Base-by-base conservation (phyloP, 2,113 vertebrate genomes). In the Sitta europaea region DNA sequence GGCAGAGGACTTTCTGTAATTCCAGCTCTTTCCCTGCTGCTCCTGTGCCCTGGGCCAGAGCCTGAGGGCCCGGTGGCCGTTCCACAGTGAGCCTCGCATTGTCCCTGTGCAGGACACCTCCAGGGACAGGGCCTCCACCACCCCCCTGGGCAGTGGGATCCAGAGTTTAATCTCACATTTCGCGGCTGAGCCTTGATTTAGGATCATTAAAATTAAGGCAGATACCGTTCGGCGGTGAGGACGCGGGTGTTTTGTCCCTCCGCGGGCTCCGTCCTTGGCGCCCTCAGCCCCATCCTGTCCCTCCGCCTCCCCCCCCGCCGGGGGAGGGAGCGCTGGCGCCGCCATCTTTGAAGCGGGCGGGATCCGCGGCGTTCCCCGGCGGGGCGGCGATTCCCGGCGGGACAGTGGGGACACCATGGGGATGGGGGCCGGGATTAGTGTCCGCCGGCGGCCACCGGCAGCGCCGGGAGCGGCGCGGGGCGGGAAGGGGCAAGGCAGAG, bases 391-490 rank as follows among this genome's bases (percentile, higher is more conserved):
- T 65, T 23, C 19, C 17, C 9, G n/a, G 21, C 9, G 16, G 18
- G 1, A 9, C 16, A 5, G 3, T 6, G 21, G 11, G 54, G 20
- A 4, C 0, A 1, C 0, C 0, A 4, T 0, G 4, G 45, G 33
- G 11, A 2, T 3, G 42, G 14, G 17, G 51, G 43, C 5, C 4
- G 11, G 31, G 38, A 3, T 5, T 1, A 3, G 33, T 1, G 40
- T 23, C 14, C 2, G 2, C 4, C 11, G 1, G 7, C 6, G 8
- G 36, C 3, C 8, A 1, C 14, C 1, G 51, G 31, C 54, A 3
- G 36, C 42, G 12, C 40, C 27, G 70, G 11, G 43, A 9, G 3
- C 9, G 1, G 2, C 14, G 43, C 24, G 9, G 9, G 0, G 53
- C 9, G 17, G 33, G 29, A 7, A 20, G 14, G 4, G 11, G 3